Evolutionary conservation across 2,113 vertebrate genomes (phyloP).

Genomic region (Mirza zaza): DNA sequence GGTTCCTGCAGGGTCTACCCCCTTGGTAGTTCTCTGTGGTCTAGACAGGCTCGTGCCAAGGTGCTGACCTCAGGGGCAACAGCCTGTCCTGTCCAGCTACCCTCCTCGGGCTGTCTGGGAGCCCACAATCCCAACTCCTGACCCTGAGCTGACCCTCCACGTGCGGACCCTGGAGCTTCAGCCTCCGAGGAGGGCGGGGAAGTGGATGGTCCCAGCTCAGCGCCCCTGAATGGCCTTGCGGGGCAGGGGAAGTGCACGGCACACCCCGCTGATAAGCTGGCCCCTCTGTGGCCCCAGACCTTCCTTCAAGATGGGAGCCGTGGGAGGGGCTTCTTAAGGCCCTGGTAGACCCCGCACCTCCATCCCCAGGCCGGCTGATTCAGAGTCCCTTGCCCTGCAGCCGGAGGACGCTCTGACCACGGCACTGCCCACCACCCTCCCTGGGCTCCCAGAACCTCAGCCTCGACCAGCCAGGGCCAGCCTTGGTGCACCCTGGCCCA

Average conservation of each 20-base stretch:
- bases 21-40: neutral
- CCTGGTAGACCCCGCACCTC: neutral
- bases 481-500: no score
- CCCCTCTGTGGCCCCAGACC: neutral
- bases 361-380: neutral
- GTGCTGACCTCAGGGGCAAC: neutral
- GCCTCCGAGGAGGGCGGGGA: conserved; percentile 20
- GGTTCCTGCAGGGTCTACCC: neutral
- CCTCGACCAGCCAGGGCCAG: neutral
- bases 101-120: neutral
- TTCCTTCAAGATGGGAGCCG: neutral
- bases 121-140: neutral
- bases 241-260: neutral
- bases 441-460: neutral
- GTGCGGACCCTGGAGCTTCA: conserved; percentile 1
- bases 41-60: neutral
- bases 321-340: neutral
- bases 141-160: conserved; percentile 63
- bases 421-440: neutral
- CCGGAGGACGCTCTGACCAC: neutral
- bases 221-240: conserved; percentile 2
- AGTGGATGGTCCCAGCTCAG: conserved; percentile 62
- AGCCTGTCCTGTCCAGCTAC: rapidly evolving
- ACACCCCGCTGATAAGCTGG: neutral
- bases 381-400: neutral